phyloP scores from a whole-genome alignment of 37 sponge, comb jelly and placozoan species.

The Dysidea cf. avara region DNA sequence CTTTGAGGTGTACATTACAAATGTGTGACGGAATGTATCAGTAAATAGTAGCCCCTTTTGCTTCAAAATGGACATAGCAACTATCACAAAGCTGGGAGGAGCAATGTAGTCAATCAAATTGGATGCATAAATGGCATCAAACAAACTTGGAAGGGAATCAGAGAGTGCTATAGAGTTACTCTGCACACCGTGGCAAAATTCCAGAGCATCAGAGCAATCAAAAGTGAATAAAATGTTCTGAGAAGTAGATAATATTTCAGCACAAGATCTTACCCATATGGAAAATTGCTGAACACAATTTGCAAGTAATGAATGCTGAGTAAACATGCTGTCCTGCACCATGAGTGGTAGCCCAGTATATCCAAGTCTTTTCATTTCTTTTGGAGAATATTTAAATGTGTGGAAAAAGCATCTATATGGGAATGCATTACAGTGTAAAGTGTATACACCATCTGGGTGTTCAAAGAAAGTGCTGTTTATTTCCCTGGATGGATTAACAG shows the following conservation, averaged over 20 bases:
- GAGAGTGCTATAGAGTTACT: too few relatives aligned
- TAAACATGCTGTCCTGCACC: slow-evolving; percentile 7
- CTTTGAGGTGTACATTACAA: neutral
- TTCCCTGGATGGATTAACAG: neutral
- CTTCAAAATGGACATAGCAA: slow-evolving; percentile 1
- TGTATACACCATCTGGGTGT: slow-evolving; percentile 28
- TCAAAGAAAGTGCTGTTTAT: slow-evolving; percentile 40
- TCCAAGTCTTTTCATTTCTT: neutral
- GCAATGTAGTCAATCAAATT: slow-evolving; percentile 15
- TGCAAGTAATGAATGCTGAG: slow-evolving; percentile 23
- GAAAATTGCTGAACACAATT: slow-evolving; percentile 57
- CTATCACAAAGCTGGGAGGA: slow-evolving; percentile 2
- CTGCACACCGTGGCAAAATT: slow-evolving; percentile 14
- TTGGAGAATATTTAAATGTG: slow-evolving; percentile 3
- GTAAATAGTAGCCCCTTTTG: slow-evolving; percentile 6
- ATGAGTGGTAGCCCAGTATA: neutral
- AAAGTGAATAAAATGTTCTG: slow-evolving; percentile 32
- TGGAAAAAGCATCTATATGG: slow-evolving; percentile 41
- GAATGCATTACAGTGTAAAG: slow-evolving; percentile 4
- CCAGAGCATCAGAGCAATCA: slow-evolving; percentile 11
- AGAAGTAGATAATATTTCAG: neutral
- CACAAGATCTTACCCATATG: slow-evolving; percentile 19
- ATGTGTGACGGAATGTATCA: neutral
- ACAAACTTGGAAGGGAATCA: neutral
- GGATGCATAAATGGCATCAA: slow-evolving; percentile 17